These are phyloP conservation scores for Hypanus sabinus DNA, from an alignment of 2,113 vertebrate genomes.

Conservation along the genomic window DNA sequence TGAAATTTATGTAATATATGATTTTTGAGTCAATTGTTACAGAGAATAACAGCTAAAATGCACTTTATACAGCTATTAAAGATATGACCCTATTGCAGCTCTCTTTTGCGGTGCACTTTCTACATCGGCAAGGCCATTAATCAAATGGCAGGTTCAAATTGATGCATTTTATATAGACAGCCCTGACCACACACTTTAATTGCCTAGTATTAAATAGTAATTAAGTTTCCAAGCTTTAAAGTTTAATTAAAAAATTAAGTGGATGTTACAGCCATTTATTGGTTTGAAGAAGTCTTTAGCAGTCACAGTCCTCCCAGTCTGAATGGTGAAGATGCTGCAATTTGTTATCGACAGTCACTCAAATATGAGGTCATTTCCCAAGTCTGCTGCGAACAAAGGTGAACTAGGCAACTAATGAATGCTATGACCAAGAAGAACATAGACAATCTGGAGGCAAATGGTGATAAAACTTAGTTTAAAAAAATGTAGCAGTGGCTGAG, in stretches of 20 bases:
- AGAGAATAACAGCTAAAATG: constrained; percentile 49
- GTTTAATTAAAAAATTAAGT: constrained; percentile 66
- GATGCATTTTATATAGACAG: constrained; percentile 51
- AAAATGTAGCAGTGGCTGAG: constrained; percentile 44
- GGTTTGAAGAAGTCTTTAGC: constrained; percentile 40
- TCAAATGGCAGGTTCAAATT: constrained; percentile 56
- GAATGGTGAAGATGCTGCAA: constrained; percentile 59
- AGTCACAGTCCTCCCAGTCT: constrained; percentile 17
- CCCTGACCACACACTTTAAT: constrained; percentile 55
- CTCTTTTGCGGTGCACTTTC: constrained; percentile 50
- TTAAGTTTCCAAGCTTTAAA: constrained; percentile 69
- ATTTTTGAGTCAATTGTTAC: constrained; percentile 55
- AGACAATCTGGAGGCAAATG: constrained; percentile 90
- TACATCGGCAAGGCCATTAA: constrained; percentile 56
- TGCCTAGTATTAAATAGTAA: constrained; percentile 63
- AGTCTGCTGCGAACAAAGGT: constrained; percentile 87
- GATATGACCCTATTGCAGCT: constrained; percentile 50
- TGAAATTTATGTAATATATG: constrained; percentile 44
- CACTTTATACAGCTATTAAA: constrained; percentile 55
- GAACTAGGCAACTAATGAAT: constrained; percentile 93
- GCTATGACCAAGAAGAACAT: constrained; percentile 91
- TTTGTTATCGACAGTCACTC: constrained; percentile 82
- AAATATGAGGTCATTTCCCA: constrained; percentile 84
- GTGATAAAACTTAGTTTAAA: constrained; percentile 88
- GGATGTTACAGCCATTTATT: constrained; percentile 63